A percentile compares a stretch with the other conserved stretches of the same genome.
These are phyloP conservation scores for Octodon degus DNA, from an alignment of 2,113 vertebrate species.

Conservation along the genomic window DNA sequence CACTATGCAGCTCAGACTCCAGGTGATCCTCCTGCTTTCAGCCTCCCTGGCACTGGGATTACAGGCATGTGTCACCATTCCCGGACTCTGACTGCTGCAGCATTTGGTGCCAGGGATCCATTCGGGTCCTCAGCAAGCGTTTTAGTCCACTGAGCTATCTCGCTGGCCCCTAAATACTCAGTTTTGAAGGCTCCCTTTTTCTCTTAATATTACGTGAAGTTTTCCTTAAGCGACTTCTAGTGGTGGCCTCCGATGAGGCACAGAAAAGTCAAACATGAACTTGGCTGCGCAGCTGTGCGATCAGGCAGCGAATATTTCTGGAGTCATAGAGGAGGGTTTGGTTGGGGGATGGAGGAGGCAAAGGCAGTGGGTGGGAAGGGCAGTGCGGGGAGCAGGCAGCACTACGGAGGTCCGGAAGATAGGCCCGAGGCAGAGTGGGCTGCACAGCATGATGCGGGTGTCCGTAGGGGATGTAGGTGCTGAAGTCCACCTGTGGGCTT, in stretches of 20 bases:
- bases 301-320: neutral
- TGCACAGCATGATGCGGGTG: neutral
- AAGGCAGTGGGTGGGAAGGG: neutral
- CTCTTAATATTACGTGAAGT: neutral
- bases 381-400: neutral
- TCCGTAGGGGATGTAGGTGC: neutral
- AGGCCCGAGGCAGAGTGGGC: neutral
- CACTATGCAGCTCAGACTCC: no score
- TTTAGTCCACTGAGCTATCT: no score
- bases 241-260: neutral
- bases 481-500: neutral
- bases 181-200: neutral
- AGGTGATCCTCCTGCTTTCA: no score
- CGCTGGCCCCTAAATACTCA: neutral
- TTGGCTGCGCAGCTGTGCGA: neutral
- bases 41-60: no score
- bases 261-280: neutral
- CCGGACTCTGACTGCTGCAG: no score
- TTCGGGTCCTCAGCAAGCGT: no score
- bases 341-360: no score
- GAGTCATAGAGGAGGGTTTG: neutral
- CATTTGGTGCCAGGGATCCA: no score
- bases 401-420: neutral
- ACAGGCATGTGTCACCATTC: no score
- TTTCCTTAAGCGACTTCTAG: neutral